These are phyloP conservation scores for Papilio aristodemus DNA, from an alignment of 1,140 invertebrate species.

Conservation along the genomic window DNA sequence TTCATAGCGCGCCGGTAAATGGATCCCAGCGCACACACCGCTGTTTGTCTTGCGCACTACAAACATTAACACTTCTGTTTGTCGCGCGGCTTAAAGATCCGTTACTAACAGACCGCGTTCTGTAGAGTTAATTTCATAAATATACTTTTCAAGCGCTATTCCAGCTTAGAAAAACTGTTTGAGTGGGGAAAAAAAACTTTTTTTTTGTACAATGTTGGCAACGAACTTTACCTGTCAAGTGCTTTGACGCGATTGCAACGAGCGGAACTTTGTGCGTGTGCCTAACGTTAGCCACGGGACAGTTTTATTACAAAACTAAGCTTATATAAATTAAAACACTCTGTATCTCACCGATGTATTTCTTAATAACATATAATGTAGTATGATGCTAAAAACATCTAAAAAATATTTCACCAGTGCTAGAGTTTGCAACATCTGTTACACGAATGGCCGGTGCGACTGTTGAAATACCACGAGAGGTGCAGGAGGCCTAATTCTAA, in stretches of 20 bases:
- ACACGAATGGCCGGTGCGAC: too few species aligned
- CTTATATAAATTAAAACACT: conserved; percentile 9
- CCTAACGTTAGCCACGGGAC: background rate
- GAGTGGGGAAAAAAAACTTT: background rate
- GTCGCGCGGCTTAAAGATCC: conserved; percentile 42
- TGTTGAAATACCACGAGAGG: too few species aligned
- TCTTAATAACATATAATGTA: background rate
- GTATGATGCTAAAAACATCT: too few species aligned
- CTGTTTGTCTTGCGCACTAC: conserved; percentile 45
- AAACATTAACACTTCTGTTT: conserved; percentile 58
- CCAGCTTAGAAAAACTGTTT: conserved; percentile 21
- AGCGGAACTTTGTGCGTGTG: background rate
- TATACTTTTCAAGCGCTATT: conserved; percentile 26
- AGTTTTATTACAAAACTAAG: conserved; percentile 1
- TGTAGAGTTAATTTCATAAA: conserved; percentile 22
- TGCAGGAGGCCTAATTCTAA: too few species aligned
- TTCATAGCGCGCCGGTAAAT: conserved; percentile 43
- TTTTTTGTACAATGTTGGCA: conserved; percentile 26
- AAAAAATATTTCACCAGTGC: too few species aligned
- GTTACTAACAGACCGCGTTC: conserved; percentile 30
- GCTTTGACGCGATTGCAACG: conserved; percentile 18
- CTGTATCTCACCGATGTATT: background rate
- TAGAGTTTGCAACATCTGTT: too few species aligned
- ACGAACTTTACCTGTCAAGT: conserved; percentile 17
- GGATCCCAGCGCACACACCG: conserved; percentile 38